A percentile compares a stretch with the other conserved stretches of the same genome.
Conservation (phyloP, 2,888 invertebrate species). For the Phengaris alcon region DNA sequence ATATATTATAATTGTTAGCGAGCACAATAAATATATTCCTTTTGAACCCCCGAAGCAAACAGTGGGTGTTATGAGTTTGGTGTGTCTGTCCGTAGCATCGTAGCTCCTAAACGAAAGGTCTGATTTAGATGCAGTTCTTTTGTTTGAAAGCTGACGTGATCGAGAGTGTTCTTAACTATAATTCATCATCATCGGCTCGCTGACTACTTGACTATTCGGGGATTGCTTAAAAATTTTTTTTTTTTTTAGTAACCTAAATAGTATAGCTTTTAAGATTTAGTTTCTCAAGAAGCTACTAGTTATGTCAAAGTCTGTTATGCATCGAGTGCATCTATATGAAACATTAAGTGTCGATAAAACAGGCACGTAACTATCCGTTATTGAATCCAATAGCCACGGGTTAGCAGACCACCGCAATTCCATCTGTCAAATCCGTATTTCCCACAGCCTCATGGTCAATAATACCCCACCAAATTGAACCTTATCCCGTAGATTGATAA, state of each 20-base stretch:
- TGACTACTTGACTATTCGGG: too few species aligned
- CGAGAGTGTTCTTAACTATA: too few species aligned
- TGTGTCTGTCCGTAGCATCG: too few species aligned
- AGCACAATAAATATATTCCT: not conserved
- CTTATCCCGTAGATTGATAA: constrained; percentile 30
- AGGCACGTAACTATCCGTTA: constrained; percentile 36
- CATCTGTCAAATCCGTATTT: constrained; percentile 47
- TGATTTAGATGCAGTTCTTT: too few species aligned
- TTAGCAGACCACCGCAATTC: constrained; percentile 39
- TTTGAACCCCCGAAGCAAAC: too few species aligned
- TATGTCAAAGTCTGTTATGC: too few species aligned
- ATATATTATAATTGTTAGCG: not conserved
- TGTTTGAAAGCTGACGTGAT: too few species aligned
- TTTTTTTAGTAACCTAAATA: not conserved
- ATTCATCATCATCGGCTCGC: too few species aligned
- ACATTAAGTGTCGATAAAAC: not conserved
- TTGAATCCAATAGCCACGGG: constrained; percentile 33
- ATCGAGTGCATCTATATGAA: too few species aligned
- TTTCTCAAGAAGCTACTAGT: not conserved
- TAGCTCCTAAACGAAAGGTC: too few species aligned
- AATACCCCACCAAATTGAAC: constrained; percentile 20
- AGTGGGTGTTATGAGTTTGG: too few species aligned
- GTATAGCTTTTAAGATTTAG: not conserved
- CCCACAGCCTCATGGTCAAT: constrained; percentile 52
- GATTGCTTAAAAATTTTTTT: too few species aligned